phyloP scores from a whole-genome alignment of 2,797 vertebrate genomes.

The Pseudochaenichthys georgianus region DNA sequence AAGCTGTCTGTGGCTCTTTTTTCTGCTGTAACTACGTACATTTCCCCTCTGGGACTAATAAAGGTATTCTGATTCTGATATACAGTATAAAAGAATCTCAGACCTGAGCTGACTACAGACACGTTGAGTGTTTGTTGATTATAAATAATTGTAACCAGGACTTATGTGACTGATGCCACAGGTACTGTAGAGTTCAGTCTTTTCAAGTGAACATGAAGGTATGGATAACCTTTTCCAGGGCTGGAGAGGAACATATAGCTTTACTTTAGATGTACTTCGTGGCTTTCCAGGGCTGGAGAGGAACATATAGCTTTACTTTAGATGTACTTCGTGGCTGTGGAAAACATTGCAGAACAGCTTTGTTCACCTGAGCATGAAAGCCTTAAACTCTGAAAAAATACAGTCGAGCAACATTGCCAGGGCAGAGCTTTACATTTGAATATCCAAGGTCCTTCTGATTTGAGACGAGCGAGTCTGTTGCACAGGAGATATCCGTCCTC shows the following conservation, averaged over 20 bases:
- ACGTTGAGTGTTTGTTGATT: neutral
- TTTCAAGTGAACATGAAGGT: constrained; percentile 1
- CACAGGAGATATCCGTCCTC: constrained; percentile 14
- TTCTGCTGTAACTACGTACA: no score
- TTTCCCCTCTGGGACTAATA: no score
- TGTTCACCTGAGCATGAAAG: constrained; percentile 19
- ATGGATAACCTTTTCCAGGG: constrained; percentile 5
- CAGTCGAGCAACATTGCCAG: neutral
- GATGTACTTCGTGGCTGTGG: neutral
- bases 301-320: constrained; percentile 1
- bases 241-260: neutral
- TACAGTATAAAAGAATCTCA: neutral
- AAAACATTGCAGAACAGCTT: constrained; percentile 10
- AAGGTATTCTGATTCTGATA: no score
- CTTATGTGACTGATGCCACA: neutral
- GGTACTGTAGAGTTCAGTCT: neutral
- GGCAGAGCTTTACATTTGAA: constrained; percentile 16
- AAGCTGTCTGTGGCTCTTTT: no score
- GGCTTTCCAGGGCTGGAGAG: neutral
- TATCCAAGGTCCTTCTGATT: constrained; percentile 18
- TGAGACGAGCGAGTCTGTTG: neutral
- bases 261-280: constrained; percentile 4
- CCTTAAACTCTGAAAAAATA: neutral
- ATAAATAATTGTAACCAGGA: neutral
- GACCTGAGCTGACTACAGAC: neutral